A percentile compares a stretch with the other conserved stretches of the same genome.
Evolutionary conservation across 30 jellyfish, hydroid and myxozoan genomes (phyloP).

Genomic region (Hydractinia symbiolongicarpus): DNA sequence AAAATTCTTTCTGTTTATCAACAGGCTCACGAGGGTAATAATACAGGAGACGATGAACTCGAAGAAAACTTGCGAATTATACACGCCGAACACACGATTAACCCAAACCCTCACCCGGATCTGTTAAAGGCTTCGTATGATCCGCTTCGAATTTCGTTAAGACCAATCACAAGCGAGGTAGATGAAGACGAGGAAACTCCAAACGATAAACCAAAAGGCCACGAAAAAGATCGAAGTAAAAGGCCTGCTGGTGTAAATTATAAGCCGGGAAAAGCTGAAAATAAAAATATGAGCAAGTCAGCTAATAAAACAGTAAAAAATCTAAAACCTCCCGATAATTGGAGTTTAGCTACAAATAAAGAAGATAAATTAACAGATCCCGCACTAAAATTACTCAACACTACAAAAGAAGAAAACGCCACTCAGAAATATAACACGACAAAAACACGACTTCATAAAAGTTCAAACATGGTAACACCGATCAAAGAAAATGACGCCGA

Average conservation of each 20-base stretch:
- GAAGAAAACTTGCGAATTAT: neutral
- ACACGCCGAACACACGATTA: neutral
- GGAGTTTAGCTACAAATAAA: conserved; percentile 7
- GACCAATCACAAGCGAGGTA: conserved; percentile 2
- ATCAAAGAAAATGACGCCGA: neutral
- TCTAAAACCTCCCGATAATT: neutral
- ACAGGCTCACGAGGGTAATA: conserved; percentile 11
- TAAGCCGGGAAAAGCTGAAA: neutral
- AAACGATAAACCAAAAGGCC: neutral
- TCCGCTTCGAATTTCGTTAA: neutral
- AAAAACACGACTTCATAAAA: neutral
- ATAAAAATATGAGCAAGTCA: neutral
- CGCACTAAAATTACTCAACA: too few species aligned
- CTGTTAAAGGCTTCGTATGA: neutral
- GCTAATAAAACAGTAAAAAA: neutral
- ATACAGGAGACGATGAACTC: conserved; percentile 3
- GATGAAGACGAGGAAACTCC: neutral
- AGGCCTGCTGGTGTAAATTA: neutral
- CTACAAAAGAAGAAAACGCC: neutral
- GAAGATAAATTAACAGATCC: conserved; percentile 7
- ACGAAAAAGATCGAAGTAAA: neutral
- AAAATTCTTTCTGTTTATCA: neutral
- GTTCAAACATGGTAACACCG: neutral
- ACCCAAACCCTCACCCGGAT: conserved; percentile 14
- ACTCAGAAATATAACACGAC: neutral